phyloP scores from a whole-genome alignment of 2,113 vertebrate species.

The Chamaetylas fuelleborni region DNA sequence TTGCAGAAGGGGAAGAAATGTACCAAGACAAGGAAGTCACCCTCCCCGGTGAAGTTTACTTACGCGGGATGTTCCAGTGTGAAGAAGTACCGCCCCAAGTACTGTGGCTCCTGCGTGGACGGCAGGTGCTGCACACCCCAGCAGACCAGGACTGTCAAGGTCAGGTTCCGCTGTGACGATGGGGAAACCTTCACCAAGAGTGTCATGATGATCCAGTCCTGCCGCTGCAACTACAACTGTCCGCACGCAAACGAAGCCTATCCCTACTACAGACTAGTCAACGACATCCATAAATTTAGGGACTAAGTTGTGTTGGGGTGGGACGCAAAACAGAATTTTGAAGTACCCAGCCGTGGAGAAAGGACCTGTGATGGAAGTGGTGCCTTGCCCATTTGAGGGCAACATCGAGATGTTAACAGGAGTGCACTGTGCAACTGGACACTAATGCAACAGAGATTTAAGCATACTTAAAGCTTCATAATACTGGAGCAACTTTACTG shows the following conservation, averaged over 20 bases:
- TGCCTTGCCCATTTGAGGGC: slow-evolving; percentile 71
- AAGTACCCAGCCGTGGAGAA: slow-evolving; percentile 50
- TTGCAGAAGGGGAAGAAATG: slow-evolving; percentile 97
- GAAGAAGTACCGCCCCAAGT: slow-evolving; percentile 93
- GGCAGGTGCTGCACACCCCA: slow-evolving; percentile 93
- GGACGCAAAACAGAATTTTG: slow-evolving; percentile 34
- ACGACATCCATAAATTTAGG: slow-evolving; percentile 98
- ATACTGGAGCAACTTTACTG: slow-evolving; percentile 91
- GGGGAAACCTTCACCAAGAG: slow-evolving; percentile 96
- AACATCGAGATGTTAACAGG: slow-evolving; percentile 65
- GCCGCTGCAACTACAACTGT: slow-evolving; percentile 94
- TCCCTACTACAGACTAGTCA: slow-evolving; percentile 94
- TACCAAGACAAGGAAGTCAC: slow-evolving; percentile 89
- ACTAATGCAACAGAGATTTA: slow-evolving; percentile 78
- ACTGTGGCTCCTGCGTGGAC: slow-evolving; percentile 93
- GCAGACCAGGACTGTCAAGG: slow-evolving; percentile 92
- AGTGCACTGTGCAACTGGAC: slow-evolving; percentile 88
- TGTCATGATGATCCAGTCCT: slow-evolving; percentile 98
- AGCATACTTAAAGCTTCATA: slow-evolving; percentile 89
- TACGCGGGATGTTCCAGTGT: slow-evolving; percentile 92
- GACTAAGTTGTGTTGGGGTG: slow-evolving; percentile 78
- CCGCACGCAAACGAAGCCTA: slow-evolving; percentile 87
- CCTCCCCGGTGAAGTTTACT: slow-evolving; percentile 82
- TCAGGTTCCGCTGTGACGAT: slow-evolving; percentile 93
- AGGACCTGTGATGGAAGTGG: slow-evolving; percentile 66